Conservation (phyloP, 1,140 invertebrate species). For the Helicorthomorpha holstii region DNA sequence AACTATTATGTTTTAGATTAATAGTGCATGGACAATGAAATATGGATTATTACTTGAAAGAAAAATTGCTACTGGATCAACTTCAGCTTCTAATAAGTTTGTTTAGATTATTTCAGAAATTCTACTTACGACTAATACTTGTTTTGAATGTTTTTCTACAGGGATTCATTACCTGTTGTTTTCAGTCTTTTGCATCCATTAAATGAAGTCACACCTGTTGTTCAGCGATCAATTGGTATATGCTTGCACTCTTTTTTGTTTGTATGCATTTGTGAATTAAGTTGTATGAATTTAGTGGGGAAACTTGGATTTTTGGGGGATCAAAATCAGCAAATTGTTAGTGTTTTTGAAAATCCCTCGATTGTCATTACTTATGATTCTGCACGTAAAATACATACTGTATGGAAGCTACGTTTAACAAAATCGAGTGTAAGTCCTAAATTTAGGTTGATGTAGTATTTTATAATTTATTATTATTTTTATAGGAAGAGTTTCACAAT, state of each 20-base stretch:
- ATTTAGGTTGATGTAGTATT: too few species aligned
- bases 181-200: conserved; percentile 74
- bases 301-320: conserved; percentile 38
- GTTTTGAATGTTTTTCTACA: too few species aligned
- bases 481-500: too few species aligned
- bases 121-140: too few species aligned
- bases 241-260: conserved; percentile 8
- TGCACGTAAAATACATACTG: conserved; percentile 53
- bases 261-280: too few species aligned
- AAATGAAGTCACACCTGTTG: conserved; percentile 69
- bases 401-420: conserved; percentile 61
- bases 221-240: conserved; percentile 33
- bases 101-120: too few species aligned
- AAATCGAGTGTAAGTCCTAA: conserved; percentile 43
- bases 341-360: conserved; percentile 41
- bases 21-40: conserved; percentile 48
- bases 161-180: conserved; percentile 39
- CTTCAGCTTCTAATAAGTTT: too few species aligned
- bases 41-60: conserved; percentile 57
- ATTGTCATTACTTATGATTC: conserved; percentile 55
- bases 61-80: conserved; percentile 25
- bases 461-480: too few species aligned
- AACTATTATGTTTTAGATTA: background rate
- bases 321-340: conserved; percentile 39
- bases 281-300: too few species aligned